These are phyloP conservation scores for Chrysotoxum bicinctum DNA, from an alignment of 2,888 invertebrate species.

Conservation along the genomic window DNA sequence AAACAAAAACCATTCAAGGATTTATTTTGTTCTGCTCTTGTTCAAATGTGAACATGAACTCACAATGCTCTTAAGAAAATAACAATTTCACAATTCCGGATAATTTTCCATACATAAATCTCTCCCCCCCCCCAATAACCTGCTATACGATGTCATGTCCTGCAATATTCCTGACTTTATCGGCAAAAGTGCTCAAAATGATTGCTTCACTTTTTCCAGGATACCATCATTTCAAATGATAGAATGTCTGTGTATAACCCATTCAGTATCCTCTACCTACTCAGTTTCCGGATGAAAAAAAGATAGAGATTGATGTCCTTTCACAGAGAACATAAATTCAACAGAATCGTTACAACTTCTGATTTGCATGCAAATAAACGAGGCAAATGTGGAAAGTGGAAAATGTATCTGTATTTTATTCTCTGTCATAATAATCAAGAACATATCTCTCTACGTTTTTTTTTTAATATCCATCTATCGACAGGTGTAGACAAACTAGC, in stretches of 20 bases:
- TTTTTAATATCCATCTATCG: slow-evolving; percentile 9
- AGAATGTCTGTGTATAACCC: background rate
- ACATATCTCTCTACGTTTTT: background rate
- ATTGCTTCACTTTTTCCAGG: slow-evolving; percentile 38
- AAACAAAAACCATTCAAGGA: background rate
- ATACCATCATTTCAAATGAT: slow-evolving; percentile 7
- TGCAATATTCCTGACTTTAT: slow-evolving; percentile 51
- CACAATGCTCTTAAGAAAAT: slow-evolving; percentile 9
- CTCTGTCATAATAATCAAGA: slow-evolving; percentile 46
- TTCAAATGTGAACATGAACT: too few relatives aligned
- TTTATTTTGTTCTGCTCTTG: background rate
- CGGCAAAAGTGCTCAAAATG: slow-evolving; percentile 46
- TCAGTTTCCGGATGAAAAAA: background rate
- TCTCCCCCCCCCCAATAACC: background rate
- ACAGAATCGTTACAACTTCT: slow-evolving; percentile 34
- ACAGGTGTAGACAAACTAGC: slow-evolving; percentile 23
- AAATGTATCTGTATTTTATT: slow-evolving; percentile 29
- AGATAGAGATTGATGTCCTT: slow-evolving; percentile 35
- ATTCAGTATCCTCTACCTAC: background rate
- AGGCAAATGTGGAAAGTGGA: slow-evolving; percentile 1
- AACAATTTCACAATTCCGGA: slow-evolving; percentile 25
- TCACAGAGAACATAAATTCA: slow-evolving; percentile 41
- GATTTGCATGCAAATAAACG: slow-evolving; percentile 23
- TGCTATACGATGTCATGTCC: slow-evolving; percentile 21
- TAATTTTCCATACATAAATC: slow-evolving; percentile 25